A percentile compares a stretch with the other conserved stretches of the same genome.
Evolutionary conservation across 2,113 vertebrate species (phyloP).

Genomic region (Nyctereutes procyonoides): DNA sequence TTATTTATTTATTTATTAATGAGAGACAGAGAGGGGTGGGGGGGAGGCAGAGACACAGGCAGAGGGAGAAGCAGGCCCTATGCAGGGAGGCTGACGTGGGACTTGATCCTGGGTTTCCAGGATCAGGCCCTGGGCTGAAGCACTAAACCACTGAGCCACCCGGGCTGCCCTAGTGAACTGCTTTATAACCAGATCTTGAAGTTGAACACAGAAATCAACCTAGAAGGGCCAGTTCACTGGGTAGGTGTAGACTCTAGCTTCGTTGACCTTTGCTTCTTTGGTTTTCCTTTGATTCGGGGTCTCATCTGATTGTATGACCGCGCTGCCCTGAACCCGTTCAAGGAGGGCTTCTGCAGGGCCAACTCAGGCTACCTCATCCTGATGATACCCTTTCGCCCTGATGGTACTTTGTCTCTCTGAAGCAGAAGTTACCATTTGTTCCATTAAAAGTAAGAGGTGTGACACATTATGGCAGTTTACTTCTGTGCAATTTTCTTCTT

Average conservation of each 20-base stretch:
- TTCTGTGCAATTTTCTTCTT: background rate
- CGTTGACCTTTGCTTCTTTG: background rate
- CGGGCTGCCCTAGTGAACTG: no score
- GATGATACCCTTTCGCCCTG: background rate
- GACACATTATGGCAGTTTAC: background rate
- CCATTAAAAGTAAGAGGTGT: background rate
- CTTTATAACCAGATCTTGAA: background rate
- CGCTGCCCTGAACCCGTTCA: background rate
- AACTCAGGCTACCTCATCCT: background rate
- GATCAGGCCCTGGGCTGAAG: no score
- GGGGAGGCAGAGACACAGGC: no score
- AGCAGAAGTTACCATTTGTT: background rate
- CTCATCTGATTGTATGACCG: background rate
- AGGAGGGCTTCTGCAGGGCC: background rate
- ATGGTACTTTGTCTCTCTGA: background rate
- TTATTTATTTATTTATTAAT: no score
- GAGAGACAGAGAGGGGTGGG: no score
- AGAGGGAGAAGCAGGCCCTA: no score
- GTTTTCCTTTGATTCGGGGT: background rate
- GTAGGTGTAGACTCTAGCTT: background rate
- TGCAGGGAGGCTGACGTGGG: no score
- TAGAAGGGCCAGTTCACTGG: rapidly evolving
- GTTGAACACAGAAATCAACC: background rate
- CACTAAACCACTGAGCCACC: no score
- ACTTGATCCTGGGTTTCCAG: no score